These are phyloP conservation scores for Zosterops hypoxanthus DNA, from an alignment of 2,113 vertebrate species.

Conservation along the genomic window DNA sequence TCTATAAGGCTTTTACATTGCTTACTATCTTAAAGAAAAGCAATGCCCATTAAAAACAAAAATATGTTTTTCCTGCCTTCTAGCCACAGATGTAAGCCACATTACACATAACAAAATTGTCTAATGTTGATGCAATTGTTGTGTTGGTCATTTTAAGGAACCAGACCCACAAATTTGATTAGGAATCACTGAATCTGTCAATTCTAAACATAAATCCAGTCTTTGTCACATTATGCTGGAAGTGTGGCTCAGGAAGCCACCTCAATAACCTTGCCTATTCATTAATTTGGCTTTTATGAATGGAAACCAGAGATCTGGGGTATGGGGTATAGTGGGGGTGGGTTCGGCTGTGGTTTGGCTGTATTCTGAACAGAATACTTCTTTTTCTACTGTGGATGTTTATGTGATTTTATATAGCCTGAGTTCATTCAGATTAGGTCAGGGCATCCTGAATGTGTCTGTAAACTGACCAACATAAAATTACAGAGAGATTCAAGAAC, in stretches of 20 bases:
- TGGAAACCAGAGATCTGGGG: background rate
- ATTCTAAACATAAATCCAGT: slow-evolving; percentile 5
- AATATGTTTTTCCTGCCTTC: background rate
- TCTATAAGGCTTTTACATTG: background rate
- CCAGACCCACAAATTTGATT: slow-evolving; percentile 17
- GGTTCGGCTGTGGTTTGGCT: background rate
- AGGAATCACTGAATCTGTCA: background rate
- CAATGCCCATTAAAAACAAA: background rate
- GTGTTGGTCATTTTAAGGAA: slow-evolving; percentile 15
- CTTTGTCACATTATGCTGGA: background rate
- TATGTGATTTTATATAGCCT: background rate
- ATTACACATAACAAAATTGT: background rate
- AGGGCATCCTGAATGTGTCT: slow-evolving; percentile 4
- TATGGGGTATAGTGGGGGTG: background rate
- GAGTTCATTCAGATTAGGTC: slow-evolving; percentile 23
- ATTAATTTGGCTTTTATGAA: slow-evolving; percentile 22
- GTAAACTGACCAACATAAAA: background rate
- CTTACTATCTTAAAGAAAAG: background rate
- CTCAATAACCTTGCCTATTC: background rate
- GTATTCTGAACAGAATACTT: background rate
- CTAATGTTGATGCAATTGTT: slow-evolving; percentile 2
- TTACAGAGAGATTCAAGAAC: background rate
- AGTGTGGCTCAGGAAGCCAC: background rate
- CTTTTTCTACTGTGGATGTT: background rate
- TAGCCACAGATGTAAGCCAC: slow-evolving; percentile 20